Percentiles rank a stretch among this genome's conserved stretches.
Conservation (phyloP, 2,113 vertebrate species). For the Heliornis fulica region DNA sequence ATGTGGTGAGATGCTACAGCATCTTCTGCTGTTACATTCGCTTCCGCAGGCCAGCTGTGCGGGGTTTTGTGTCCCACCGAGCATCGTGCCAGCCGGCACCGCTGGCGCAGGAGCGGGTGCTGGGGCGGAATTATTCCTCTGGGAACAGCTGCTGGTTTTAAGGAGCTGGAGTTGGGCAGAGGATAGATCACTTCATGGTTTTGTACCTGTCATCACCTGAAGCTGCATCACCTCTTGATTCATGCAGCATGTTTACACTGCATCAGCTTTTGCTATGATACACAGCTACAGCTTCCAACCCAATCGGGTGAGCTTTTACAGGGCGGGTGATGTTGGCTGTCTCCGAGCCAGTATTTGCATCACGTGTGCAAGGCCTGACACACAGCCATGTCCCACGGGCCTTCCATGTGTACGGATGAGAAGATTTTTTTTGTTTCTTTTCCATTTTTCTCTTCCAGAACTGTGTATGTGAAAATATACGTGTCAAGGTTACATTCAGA, state of each 20-base stretch:
- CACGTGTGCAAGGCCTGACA: background rate
- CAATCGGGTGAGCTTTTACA: background rate
- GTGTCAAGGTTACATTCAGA: background rate
- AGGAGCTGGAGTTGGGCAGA: background rate
- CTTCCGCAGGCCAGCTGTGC: background rate
- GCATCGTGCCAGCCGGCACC: background rate
- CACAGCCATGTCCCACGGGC: background rate
- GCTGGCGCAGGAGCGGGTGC: background rate
- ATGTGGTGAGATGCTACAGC: background rate
- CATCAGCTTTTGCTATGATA: background rate
- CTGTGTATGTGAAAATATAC: background rate
- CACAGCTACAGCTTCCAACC: background rate
- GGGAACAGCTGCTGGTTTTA: constrained; percentile 19
- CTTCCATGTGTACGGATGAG: background rate
- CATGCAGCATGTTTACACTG: background rate
- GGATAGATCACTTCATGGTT: background rate
- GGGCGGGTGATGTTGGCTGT: background rate
- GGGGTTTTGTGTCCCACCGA: background rate
- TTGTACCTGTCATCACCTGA: constrained; percentile 45
- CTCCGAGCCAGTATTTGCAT: background rate
- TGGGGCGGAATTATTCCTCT: background rate
- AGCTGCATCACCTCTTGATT: background rate
- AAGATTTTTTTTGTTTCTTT: background rate
- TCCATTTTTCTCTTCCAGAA: background rate
- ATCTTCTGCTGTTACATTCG: background rate